phyloP scores from a whole-genome alignment of 2,113 vertebrate genomes.

The Bubo scandiacus region DNA sequence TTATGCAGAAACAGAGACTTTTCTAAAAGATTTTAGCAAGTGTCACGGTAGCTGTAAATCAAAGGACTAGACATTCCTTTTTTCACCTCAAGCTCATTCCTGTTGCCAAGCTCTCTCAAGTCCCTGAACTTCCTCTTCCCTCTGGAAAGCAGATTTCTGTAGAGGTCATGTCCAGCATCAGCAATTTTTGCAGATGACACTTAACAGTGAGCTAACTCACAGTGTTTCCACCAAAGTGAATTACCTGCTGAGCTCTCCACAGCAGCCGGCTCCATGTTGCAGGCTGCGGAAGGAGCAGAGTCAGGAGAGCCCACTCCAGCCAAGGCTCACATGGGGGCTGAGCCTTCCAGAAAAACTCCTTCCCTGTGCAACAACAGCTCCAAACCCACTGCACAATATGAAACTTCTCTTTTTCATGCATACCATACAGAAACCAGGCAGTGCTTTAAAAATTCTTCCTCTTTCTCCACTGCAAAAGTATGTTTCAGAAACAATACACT shows the following conservation, averaged over 20 bases:
- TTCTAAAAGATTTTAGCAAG: background rate
- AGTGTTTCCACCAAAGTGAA: background rate
- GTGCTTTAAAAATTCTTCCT: background rate
- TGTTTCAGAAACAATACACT: background rate
- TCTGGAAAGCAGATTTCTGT: slow-evolving; percentile 2
- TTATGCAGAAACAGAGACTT: background rate
- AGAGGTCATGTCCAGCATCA: slow-evolving; percentile 5
- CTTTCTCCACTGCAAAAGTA: background rate
- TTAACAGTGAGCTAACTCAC: background rate
- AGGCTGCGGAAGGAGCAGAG: background rate
- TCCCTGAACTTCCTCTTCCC: background rate
- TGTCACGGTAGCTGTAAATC: background rate
- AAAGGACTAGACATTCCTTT: background rate
- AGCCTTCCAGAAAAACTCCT: background rate
- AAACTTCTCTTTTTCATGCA: background rate
- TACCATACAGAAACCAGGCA: background rate
- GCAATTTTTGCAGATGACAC: background rate
- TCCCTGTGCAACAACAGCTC: background rate
- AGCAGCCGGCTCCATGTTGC: background rate
- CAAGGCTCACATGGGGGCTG: background rate
- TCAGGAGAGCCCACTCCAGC: background rate
- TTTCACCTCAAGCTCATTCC: background rate
- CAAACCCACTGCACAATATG: background rate
- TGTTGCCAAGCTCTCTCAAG: background rate
- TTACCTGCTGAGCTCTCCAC: background rate